Base-by-base conservation (phyloP, 2,113 vertebrate genomes). In the Struthidea cinerea region DNA sequence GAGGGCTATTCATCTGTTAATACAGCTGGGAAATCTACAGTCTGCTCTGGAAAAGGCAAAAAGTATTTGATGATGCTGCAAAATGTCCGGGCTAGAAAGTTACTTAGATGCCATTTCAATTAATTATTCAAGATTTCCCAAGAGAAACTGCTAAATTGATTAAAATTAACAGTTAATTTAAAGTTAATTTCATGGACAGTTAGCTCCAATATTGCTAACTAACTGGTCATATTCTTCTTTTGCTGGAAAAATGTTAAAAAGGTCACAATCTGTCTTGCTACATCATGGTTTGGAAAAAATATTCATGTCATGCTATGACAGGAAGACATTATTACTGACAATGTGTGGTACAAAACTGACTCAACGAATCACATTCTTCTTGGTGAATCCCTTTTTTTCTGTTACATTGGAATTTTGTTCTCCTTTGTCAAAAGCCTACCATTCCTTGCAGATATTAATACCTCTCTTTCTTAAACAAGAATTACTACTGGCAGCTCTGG, bases 81-180 rank as follows among this genome's bases (percentile, higher is more conserved):
- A 75, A 86, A 87, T 17, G 8, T 42, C 46, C 18, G 42, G 49
- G 42, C 50, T 77, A 74, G 55, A 71, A 93, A 91, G 67, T 49
- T 71, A 24, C 52, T 57, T 56, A 93, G 60, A 84, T 60, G 30
- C 60, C 5, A n/a, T 57, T 93, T 95, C 26, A 55, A 26, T 90
- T 60, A 78, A 46, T 89, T 89, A 71, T 49, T 86, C 73, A 86
- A 55, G 35, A 75, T 84, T 90, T 97, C 80, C 64, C 52, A 57
- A 74, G 76, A 78, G 13, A 86, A 75, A 89, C 44, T 69, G 74
- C 28, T 56, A 76, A 90, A 71, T 33, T 89, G 78, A 90, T 93
- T 90, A 89, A 84, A 95, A 87, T 49, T 90, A 94, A 35, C 56
- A 75, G 44, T 44, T 61, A 74, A 80, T 92, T 94, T 78, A 52